A percentile compares a stretch with the other conserved stretches of the same genome.
Conservation (phyloP, 1,140 invertebrate genomes). For the Conus ventricosus region DNA sequence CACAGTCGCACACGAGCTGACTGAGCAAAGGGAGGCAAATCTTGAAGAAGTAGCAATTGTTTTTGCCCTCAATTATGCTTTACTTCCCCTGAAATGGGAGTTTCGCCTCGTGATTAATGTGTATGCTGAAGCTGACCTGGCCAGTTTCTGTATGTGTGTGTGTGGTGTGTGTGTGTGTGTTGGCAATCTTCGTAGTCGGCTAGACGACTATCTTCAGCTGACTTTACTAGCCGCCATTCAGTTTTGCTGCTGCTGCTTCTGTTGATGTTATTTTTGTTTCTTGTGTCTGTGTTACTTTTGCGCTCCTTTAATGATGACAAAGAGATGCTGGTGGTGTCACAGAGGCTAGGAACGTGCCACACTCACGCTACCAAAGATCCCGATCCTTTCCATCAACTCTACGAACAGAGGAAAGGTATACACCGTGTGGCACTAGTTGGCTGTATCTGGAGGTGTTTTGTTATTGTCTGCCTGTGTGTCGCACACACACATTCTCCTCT, state of each 20-base stretch:
- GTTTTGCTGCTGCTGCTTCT: not conserved
- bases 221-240: too few relatives aligned
- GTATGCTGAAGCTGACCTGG: not conserved
- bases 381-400: constrained; percentile 70
- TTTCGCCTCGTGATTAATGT: too few relatives aligned
- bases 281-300: not conserved
- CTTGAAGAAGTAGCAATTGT: too few relatives aligned
- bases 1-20: too few relatives aligned
- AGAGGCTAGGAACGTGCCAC: constrained; percentile 55
- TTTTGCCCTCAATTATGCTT: too few relatives aligned
- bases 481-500: too few relatives aligned
- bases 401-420: constrained; percentile 68
- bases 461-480: not conserved
- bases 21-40: too few relatives aligned
- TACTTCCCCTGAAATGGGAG: too few relatives aligned
- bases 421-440: not conserved
- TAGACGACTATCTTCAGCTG: too few relatives aligned
- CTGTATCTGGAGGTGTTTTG: not conserved
- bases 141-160: not conserved
- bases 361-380: constrained; percentile 66
- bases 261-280: not conserved
- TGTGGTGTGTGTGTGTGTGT: not conserved
- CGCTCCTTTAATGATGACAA: too few relatives aligned
- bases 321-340: not conserved
- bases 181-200: too few relatives aligned